These are phyloP conservation scores for Phoronis australis DNA, from an alignment of 2,888 invertebrate genomes.

Conservation along the genomic window DNA sequence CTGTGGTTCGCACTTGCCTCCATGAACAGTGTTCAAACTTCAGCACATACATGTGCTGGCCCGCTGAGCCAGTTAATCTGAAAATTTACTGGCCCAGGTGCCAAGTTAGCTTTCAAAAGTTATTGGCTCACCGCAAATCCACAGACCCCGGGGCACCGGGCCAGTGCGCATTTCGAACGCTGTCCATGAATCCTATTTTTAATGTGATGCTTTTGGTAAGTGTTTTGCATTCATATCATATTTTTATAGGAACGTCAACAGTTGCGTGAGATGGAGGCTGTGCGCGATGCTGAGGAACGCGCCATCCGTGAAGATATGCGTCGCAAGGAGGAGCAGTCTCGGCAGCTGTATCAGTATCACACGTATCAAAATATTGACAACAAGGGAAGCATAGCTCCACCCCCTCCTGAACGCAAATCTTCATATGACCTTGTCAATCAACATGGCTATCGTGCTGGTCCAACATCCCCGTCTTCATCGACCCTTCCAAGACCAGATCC, in stretches of 20 bases:
- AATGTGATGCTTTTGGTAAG: too few species aligned
- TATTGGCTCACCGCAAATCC: too few species aligned
- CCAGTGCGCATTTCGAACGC: too few species aligned
- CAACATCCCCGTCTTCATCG: not conserved
- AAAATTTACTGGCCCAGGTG: too few species aligned
- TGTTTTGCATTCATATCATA: too few species aligned
- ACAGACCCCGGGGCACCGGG: too few species aligned
- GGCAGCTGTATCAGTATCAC: not conserved
- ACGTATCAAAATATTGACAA: not conserved
- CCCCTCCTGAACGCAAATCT: slow-evolving; percentile 80
- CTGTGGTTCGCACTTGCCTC: too few species aligned
- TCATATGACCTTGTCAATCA: slow-evolving; percentile 82
- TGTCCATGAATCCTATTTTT: too few species aligned
- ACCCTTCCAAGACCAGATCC: slow-evolving; percentile 5
- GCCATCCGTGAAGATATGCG: slow-evolving; percentile 52
- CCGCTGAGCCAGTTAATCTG: too few species aligned
- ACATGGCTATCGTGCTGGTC: slow-evolving; percentile 11
- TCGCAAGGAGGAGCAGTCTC: slow-evolving; percentile 24
- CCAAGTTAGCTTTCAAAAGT: too few species aligned
- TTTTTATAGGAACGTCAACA: slow-evolving; percentile 44
- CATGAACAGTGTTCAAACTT: too few species aligned
- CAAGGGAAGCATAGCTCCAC: slow-evolving; percentile 50
- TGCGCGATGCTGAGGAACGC: slow-evolving; percentile 55
- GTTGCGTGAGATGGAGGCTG: slow-evolving; percentile 44
- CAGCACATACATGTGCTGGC: too few species aligned